Base-by-base conservation (phyloP, 2,113 vertebrate species). In the Gobius niger region DNA sequence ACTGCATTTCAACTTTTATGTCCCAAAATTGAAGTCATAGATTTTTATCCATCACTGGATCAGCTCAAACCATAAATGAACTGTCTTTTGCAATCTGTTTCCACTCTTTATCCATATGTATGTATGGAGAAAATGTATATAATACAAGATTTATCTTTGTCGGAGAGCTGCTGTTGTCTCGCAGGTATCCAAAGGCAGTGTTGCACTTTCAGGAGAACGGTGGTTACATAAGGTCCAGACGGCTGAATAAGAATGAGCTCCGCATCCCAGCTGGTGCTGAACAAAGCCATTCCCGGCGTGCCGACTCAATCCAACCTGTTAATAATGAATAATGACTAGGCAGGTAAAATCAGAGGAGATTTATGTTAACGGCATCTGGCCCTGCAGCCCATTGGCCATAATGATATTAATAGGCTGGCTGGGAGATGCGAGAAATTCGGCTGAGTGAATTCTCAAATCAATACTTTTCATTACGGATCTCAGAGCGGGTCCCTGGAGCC, bases 381-480 rank as follows among this genome's bases (percentile, higher is more conserved):
- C 67, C 15, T 63, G 63, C 18, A n/a, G 68, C 69, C 54, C 71
- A 73, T 75, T 47, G 52, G 73, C 73, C 79, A 78, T 83, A 81
- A 88, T 73, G 54, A 76, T 81, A 78, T 88, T 82, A 87, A 82
- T 72, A 60, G 57, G 46, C 56, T 67, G 47, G 68, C 77, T 78
- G 76, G 44, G 73, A 75, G 76, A 81, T 59, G 63, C 72, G 13
- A 56, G 78, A 74, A 77, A 76, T 80, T 77, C 67, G 73, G 70
- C 72, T 18, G 77, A 82, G 70, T 65, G 66, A 82, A 86, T 87
- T 83, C 76, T 78, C 46, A 65, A 88, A 89, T 91, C 87, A 81
- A 87, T 87, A 88, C 70, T 78, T 76, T 89, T 88, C 82, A 89
- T 90, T 84, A 81, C 71, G 64, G 56, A 52, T 63, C 76, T 73